Evolutionary conservation across 35 echinoderm and acorn worm species (phyloP), one percentile per base, ranked within the genome.

Genomic region (Patiria miniata): DNA sequence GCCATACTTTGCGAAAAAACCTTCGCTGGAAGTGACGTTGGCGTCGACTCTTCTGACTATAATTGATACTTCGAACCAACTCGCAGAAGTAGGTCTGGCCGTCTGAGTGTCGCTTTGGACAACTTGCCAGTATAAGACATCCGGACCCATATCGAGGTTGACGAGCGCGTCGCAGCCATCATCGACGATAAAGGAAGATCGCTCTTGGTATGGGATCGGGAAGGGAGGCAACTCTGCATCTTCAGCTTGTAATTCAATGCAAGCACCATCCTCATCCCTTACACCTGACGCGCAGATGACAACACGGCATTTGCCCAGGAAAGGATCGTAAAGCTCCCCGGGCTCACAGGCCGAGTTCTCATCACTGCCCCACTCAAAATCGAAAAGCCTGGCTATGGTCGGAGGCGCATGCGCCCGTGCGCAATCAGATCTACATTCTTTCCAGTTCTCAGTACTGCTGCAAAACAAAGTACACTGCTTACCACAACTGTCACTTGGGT

Each of bases 311-410:
- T 78, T 68, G n/a, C 79, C 39, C 16, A 92, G 39, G 79, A 92
- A 92, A 15, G 85, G 77, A 65, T 92, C 90, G 40, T 92, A 92
- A 8, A 92, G 7, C 19, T 92, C 79, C 50, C 90, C 79, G 33
- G 29, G 14, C 39, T 52, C 29, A 26, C 78, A 81, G 38, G 39
- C 39, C 7, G 76, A 87, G 7, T 51, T 8, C 47, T 69, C 59
- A 14, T 44, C 29, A 3, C 53, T 1, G 7, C 78, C 37, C 23
- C 39, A 60, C 8, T 36, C 57, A 17, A 37, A 52, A 39, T 89
- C 51, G 42, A 65, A 65, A 1, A 68, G 69, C 39, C 39, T 44
- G 17, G 61, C 51, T 39, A 87, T 79, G 42, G 51, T 40, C 19
- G 85, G 85, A 0, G 77, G 65, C 12, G 78, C 16, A 1, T 68